phyloP scores from a whole-genome alignment of 1,140 invertebrate genomes.

The Drosophila miranda region DNA sequence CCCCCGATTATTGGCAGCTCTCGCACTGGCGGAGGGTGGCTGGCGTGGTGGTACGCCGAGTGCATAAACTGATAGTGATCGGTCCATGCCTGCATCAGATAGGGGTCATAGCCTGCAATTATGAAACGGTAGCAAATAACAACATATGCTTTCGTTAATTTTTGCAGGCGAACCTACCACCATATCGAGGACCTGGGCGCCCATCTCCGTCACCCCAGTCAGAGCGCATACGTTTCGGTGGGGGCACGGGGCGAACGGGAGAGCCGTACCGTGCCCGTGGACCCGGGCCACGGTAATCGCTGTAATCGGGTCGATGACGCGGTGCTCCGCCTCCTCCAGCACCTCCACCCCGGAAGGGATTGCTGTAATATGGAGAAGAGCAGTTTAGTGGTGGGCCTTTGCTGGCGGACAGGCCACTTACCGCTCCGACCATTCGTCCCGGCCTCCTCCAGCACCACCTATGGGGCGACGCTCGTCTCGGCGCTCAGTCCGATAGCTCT shows the following conservation, averaged over 20 bases:
- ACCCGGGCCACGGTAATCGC: constrained; percentile 86
- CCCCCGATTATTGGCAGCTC: constrained; percentile 41
- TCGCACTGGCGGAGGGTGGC: constrained; percentile 47
- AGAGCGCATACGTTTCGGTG: constrained; percentile 90
- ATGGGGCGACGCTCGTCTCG: constrained; percentile 85
- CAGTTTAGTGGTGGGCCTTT: background rate
- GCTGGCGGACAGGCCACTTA: constrained; percentile 44
- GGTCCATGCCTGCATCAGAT: constrained; percentile 78
- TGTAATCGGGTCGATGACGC: constrained; percentile 86
- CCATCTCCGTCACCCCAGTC: constrained; percentile 86
- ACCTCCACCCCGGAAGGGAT: constrained; percentile 79
- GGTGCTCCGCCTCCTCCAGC: constrained; percentile 79
- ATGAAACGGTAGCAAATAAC: too few relatives aligned
- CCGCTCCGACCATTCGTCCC: constrained; percentile 91
- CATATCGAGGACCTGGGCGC: constrained; percentile 82
- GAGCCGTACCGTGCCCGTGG: constrained; percentile 87
- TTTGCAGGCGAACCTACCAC: constrained; percentile 59
- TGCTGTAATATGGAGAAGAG: constrained; percentile 49
- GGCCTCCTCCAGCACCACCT: constrained; percentile 77
- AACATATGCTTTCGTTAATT: background rate
- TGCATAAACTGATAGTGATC: constrained; percentile 82
- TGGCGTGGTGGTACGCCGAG: constrained; percentile 75
- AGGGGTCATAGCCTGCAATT: constrained; percentile 72
- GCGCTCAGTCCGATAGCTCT: constrained; percentile 89
- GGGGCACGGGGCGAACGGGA: constrained; percentile 90